Percentiles rank a stretch among this genome's conserved stretches.
Conservation (phyloP, 2,113 vertebrate species). For the Perca schrenkii region DNA sequence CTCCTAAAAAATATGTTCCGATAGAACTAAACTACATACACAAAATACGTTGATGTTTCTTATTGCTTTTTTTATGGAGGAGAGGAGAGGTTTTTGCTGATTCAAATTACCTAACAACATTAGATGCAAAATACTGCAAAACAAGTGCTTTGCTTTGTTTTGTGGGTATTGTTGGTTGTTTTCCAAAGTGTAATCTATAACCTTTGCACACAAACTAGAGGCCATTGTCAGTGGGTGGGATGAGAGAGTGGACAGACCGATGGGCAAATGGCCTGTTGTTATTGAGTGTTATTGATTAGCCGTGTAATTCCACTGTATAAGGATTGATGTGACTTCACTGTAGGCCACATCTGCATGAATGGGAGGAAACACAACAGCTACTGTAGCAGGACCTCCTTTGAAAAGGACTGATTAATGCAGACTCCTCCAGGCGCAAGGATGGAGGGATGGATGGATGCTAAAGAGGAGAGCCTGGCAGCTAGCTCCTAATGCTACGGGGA, state of each 20-base stretch:
- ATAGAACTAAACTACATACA: too few relatives aligned
- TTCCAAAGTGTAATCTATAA: constrained; percentile 24
- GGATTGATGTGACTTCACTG: constrained; percentile 66
- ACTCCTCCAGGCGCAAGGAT: constrained; percentile 74
- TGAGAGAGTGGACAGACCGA: constrained; percentile 60
- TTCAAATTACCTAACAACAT: background rate
- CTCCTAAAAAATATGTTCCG: too few relatives aligned
- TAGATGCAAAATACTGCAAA: background rate
- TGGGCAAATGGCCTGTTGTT: constrained; percentile 61
- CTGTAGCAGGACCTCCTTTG: constrained; percentile 62
- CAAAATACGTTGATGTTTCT: background rate
- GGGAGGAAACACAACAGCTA: constrained; percentile 60
- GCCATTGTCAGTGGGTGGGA: constrained; percentile 50
- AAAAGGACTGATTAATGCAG: constrained; percentile 75
- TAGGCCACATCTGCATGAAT: constrained; percentile 75
- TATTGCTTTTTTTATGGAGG: background rate
- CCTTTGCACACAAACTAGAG: constrained; percentile 49
- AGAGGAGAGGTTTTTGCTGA: background rate
- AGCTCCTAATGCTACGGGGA: constrained; percentile 75
- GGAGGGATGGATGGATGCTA: constrained; percentile 78
- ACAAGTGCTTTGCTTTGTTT: constrained; percentile 6
- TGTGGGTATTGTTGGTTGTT: background rate
- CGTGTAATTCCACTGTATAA: constrained; percentile 52
- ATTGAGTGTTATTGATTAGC: constrained; percentile 65
- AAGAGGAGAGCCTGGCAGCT: constrained; percentile 78